Evolutionary conservation across 2,888 invertebrate species (phyloP), one percentile per base, ranked within the genome.

Genomic region (Portevinia maculata): DNA sequence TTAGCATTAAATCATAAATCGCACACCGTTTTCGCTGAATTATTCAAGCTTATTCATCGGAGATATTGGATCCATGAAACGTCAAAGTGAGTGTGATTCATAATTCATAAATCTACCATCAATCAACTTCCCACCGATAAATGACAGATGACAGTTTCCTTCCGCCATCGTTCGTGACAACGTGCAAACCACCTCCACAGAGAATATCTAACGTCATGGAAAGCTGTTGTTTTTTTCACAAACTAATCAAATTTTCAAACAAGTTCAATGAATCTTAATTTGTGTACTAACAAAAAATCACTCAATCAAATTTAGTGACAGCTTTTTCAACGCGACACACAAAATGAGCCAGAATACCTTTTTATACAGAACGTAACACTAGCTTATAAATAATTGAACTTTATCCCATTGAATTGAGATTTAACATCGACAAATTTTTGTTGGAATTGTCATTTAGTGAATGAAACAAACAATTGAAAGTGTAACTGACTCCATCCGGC

Each of bases 241-340:
- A 60, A 67, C 60, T 74, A 60, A 74, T 74, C 48, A 64, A 9
- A 39, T 67, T 67, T 75, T 75, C 28, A 13, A 78, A 79, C 24
- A 24, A 79, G 75, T 79, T 79, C 69, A 75, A 79, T 75, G 75
- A 79, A 79, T 79, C 50, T 57, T 52, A 75, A 75, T 79, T 69
- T 64, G 69, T 69, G 50, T 48, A 71, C 52, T 65, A 46, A 44
- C 17, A 50, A 19, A 46, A 59, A 79, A 69, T 75, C 79, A 75
- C 79, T 75, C 60, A 41, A 79, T 79, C 79, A 79, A 62, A 64
- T 55, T 34, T 52, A 62, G 57, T 79, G 79, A 75, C 79, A 75
- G 60, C 67, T 62, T 19, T 21, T 32, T 19, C 39, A 59, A 30
- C 9, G 52, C 8, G 30, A 46, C 13, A 55, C 32, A 50, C n/a